Evolutionary conservation across 2,113 vertebrate species (phyloP).

Genomic region (Boulengerochromis microlepis): DNA sequence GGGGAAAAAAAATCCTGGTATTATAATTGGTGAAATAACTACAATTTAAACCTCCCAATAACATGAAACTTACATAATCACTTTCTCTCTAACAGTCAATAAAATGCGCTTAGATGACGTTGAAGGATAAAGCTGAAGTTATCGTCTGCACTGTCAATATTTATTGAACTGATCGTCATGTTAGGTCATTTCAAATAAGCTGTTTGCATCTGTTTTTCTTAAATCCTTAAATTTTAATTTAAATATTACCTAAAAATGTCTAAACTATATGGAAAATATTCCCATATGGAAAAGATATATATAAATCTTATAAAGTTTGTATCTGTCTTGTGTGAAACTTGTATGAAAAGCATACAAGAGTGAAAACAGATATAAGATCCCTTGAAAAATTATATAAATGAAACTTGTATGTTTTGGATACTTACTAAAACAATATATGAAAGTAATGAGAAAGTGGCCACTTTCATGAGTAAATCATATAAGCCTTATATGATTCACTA

Average conservation of each 20-base stretch:
- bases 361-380: not conserved
- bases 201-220: not conserved
- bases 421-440: fast-evolving
- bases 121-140: not conserved
- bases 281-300: fast-evolving
- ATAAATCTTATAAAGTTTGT: not conserved
- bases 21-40: not conserved
- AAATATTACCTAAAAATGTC: not conserved
- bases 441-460: not conserved
- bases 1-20: fast-evolving
- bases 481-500: fast-evolving
- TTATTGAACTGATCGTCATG: not conserved
- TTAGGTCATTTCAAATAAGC: not conserved
- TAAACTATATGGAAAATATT: not conserved
- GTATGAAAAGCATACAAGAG: not conserved
- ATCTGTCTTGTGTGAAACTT: not conserved
- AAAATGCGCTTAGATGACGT: fast-evolving
- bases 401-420: not conserved
- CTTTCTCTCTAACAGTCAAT: not conserved
- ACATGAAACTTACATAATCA: fast-evolving
- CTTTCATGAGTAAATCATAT: not conserved
- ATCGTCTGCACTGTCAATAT: not conserved
- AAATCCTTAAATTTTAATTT: not conserved
- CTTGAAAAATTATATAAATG: not conserved
- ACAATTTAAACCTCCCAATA: not conserved